Conservation (phyloP, 2,888 invertebrate genomes). For the Phlogophora meticulosa region DNA sequence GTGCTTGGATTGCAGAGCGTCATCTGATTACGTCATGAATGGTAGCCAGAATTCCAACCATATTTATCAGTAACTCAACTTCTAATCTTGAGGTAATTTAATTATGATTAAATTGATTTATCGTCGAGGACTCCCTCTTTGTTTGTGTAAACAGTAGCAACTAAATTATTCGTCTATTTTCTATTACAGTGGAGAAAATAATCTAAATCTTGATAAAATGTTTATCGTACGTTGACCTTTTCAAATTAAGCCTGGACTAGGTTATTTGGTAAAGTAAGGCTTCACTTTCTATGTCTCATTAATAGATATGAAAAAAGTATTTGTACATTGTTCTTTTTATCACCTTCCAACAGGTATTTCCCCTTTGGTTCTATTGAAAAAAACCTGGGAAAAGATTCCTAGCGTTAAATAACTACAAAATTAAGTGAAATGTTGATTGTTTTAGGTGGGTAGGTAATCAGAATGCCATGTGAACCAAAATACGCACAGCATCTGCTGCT, state of each 20-base stretch:
- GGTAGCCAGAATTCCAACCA: not conserved
- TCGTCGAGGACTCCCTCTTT: not conserved
- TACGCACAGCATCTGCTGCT: constrained; percentile 30
- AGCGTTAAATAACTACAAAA: not conserved
- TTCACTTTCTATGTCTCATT: not conserved
- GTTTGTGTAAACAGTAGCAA: not conserved
- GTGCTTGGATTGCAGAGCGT: no score
- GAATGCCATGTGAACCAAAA: constrained; percentile 3
- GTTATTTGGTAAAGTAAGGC: not conserved
- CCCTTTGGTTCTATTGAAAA: not conserved
- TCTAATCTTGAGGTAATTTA: constrained; percentile 10
- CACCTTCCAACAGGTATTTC: not conserved
- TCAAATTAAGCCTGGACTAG: not conserved
- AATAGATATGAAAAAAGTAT: no score
- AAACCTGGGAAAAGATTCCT: not conserved
- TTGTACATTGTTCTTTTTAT: constrained; percentile 12
- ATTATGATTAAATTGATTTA: constrained; percentile 33
- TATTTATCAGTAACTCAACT: constrained; percentile 16
- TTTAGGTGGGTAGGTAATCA: not conserved
- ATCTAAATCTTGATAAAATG: not conserved
- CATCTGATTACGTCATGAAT: constrained; percentile 4
- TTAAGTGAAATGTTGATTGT: not conserved
- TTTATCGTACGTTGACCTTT: constrained; percentile 21
- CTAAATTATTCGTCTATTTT: constrained; percentile 6
- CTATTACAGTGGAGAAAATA: not conserved